Evolutionary conservation across 2,797 vertebrate species (phyloP).

Genomic region (Eulemur rubriventer): DNA sequence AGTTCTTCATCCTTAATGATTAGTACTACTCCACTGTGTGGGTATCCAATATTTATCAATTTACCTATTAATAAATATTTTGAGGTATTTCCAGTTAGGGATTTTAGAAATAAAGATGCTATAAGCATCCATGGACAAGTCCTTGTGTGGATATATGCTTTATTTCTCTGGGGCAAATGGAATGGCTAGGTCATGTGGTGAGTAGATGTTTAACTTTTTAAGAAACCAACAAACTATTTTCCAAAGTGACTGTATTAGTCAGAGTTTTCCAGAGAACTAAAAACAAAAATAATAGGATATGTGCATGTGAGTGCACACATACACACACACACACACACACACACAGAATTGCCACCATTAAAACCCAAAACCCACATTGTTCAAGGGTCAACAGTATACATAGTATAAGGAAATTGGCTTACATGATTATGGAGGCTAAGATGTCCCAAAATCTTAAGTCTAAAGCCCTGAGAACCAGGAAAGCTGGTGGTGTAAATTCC

Average conservation of each 20-base stretch:
- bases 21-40: background rate
- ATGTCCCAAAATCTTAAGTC: background rate
- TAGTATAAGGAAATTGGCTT: background rate
- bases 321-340: no score
- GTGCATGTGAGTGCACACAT: no score
- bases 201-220: background rate
- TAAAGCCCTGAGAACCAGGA: background rate
- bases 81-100: background rate
- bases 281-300: no score
- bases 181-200: background rate
- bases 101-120: background rate
- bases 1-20: background rate
- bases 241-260: background rate
- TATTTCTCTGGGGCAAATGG: conserved; percentile 15
- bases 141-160: background rate
- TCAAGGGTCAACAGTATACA: background rate
- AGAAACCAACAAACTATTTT: background rate
- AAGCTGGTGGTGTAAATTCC: background rate
- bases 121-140: background rate
- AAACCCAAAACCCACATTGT: background rate
- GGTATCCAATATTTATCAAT: background rate
- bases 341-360: background rate
- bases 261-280: background rate
- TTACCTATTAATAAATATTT: background rate
- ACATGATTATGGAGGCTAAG: background rate